Percentiles rank a stretch among this genome's conserved stretches.
These are phyloP conservation scores for Beris chalybata DNA, from an alignment of 2,888 invertebrate genomes.

Conservation along the genomic window DNA sequence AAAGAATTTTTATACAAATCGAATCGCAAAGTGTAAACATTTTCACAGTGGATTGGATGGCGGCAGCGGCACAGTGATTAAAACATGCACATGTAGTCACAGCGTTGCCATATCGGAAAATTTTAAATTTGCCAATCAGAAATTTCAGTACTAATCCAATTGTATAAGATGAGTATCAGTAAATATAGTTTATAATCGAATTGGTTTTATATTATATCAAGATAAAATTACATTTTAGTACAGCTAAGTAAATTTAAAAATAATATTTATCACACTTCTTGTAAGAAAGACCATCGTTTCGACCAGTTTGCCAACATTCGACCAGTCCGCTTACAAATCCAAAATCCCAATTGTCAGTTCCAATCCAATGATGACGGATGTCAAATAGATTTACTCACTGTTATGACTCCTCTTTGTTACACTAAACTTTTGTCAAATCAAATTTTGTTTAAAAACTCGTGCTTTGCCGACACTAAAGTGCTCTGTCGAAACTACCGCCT, in stretches of 20 bases:
- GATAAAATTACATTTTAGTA: no score
- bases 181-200: neutral
- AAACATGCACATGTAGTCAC: constrained; percentile 7
- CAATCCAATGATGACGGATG: constrained; percentile 18
- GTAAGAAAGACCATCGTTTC: no score
- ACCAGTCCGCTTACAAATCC: neutral
- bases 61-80: neutral
- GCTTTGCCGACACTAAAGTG: no score
- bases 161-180: neutral
- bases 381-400: constrained; percentile 27
- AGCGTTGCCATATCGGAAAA: constrained; percentile 10
- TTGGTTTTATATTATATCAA: neutral
- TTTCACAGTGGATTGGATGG: neutral
- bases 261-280: no score
- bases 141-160: no score
- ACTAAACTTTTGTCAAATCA: no score
- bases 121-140: no score
- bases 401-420: constrained; percentile 18
- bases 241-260: no score
- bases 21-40: constrained; percentile 24
- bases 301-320: neutral
- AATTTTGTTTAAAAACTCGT: no score
- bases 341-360: constrained; percentile 18
- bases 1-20: constrained; percentile 13
- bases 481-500: no score